These are phyloP conservation scores for Passer montanus DNA, from an alignment of 2,113 vertebrate species.

Conservation along the genomic window DNA sequence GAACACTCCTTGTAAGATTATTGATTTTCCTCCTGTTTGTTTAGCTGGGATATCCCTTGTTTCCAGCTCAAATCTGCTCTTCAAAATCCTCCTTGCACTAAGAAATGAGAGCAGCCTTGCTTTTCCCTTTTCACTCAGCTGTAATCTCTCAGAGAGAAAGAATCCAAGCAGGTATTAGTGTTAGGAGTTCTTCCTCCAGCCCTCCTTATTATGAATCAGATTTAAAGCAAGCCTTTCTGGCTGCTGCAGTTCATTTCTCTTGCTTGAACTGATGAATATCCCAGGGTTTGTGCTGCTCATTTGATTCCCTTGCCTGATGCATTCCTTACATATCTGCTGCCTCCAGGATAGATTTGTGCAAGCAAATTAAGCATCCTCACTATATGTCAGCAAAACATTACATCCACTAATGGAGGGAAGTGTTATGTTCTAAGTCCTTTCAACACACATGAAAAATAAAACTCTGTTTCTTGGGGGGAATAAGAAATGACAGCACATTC, in stretches of 20 bases:
- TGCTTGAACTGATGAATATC: background rate
- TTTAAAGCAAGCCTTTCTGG: background rate
- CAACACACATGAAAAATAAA: background rate
- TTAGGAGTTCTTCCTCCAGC: background rate
- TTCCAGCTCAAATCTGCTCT: background rate
- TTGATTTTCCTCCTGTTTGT: background rate
- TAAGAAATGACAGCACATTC: background rate
- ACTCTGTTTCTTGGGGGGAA: background rate
- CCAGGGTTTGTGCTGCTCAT: background rate
- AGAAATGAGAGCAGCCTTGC: background rate
- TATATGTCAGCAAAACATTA: background rate
- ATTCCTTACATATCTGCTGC: constrained; percentile 4
- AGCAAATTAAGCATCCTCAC: constrained; percentile 20
- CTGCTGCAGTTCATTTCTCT: background rate
- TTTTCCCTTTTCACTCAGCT: background rate
- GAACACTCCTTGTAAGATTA: background rate
- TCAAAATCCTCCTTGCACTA: background rate
- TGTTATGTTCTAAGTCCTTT: background rate
- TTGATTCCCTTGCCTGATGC: background rate
- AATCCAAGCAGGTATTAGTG: background rate
- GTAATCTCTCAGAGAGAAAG: background rate
- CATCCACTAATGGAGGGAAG: background rate
- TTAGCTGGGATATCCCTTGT: background rate
- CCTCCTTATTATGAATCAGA: background rate
- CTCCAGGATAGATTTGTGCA: background rate